Conservation (phyloP, 2,888 invertebrate genomes). For the Caenorhabditis macrosperma region DNA sequence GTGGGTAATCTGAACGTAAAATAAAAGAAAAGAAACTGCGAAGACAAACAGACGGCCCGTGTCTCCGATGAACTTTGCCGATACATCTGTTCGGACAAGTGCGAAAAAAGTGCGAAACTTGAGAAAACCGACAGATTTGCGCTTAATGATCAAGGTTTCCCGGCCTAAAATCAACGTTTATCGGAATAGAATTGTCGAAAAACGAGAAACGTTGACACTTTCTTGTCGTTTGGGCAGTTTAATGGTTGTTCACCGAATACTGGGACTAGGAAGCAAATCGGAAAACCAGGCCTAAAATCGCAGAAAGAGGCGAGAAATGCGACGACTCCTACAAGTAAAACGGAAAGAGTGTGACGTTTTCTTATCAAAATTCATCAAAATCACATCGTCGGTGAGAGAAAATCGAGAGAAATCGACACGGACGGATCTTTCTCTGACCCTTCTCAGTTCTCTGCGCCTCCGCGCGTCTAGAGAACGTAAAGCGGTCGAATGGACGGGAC, state of each 20-base stretch:
- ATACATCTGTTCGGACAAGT: neutral
- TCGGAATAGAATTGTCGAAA: no score
- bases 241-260: no score
- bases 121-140: neutral
- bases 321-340: neutral
- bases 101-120: neutral
- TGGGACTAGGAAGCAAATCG: no score
- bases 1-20: neutral
- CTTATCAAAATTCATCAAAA: constrained; percentile 13
- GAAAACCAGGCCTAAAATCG: neutral
- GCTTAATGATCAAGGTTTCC: no score
- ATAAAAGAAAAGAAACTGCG: neutral
- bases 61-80: neutral
- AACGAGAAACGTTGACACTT: no score
- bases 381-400: neutral
- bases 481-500: neutral
- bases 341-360: neutral
- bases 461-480: neutral
- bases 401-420: constrained; percentile 13
- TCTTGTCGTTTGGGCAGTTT: no score
- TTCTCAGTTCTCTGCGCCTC: constrained; percentile 1
- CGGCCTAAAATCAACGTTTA: no score
- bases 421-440: constrained; percentile 35
- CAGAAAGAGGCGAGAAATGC: neutral
- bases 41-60: neutral